phyloP scores from a whole-genome alignment of 2,113 vertebrate genomes.

The Sminthopsis crassicaudata region DNA sequence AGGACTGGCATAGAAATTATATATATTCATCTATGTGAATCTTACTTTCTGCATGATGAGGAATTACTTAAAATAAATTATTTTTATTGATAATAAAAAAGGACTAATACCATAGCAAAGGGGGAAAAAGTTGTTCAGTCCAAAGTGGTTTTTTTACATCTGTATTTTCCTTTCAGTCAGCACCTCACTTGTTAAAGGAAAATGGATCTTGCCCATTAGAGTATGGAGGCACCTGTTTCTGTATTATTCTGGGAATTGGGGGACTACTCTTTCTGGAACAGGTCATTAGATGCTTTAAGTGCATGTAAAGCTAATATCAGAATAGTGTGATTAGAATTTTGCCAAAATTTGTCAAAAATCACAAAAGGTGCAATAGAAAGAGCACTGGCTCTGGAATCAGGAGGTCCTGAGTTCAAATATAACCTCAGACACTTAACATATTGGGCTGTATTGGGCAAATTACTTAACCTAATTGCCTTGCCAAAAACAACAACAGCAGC shows the following conservation, averaged over 20 bases:
- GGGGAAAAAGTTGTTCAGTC: not conserved
- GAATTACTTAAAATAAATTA: not conserved
- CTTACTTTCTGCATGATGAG: not conserved
- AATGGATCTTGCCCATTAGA: not conserved
- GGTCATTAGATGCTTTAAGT: not conserved
- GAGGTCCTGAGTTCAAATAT: too few species aligned
- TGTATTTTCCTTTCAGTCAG: not conserved
- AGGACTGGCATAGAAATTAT: not conserved
- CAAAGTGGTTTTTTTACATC: not conserved
- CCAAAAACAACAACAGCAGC: too few species aligned
- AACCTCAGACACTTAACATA: too few species aligned
- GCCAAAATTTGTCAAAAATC: too few species aligned
- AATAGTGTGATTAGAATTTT: not conserved
- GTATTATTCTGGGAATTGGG: not conserved
- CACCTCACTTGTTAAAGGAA: not conserved
- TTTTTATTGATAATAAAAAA: not conserved
- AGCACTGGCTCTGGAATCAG: too few species aligned
- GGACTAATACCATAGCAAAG: not conserved
- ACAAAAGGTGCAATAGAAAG: too few species aligned
- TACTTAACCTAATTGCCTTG: too few species aligned
- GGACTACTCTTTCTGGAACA: not conserved
- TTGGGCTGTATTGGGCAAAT: too few species aligned
- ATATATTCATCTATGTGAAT: not conserved
- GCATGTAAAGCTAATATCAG: not conserved
- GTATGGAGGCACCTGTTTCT: not conserved